These are phyloP conservation scores for Pogonognathellus flavescens DNA, from an alignment of 1,140 invertebrate species.

Conservation along the genomic window DNA sequence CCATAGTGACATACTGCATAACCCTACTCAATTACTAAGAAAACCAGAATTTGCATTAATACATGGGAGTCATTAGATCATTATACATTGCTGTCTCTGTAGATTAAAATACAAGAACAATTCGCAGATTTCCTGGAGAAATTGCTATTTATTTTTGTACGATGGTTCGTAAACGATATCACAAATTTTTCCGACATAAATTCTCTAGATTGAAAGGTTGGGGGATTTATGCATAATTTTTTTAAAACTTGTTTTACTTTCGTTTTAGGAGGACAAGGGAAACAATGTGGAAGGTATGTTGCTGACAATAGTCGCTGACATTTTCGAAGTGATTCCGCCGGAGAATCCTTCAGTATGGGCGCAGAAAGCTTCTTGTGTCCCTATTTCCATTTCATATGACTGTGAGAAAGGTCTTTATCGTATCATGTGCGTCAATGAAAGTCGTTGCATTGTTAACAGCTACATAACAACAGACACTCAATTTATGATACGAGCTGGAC, in stretches of 20 bases:
- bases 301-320: slow-evolving; percentile 19
- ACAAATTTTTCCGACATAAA: not conserved
- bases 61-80: too few relatives aligned
- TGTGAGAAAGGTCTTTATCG: slow-evolving; percentile 5
- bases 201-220: not conserved
- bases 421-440: slow-evolving; percentile 22
- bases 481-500: slow-evolving; percentile 14
- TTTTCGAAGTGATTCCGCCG: slow-evolving; percentile 22
- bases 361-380: slow-evolving; percentile 24
- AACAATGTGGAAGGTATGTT: not conserved
- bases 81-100: too few relatives aligned
- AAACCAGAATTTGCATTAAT: too few relatives aligned
- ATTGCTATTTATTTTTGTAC: too few relatives aligned
- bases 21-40: too few relatives aligned
- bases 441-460: slow-evolving; percentile 1
- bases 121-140: too few relatives aligned
- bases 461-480: slow-evolving; percentile 19
- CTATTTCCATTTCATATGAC: not conserved
- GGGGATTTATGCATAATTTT: not conserved
- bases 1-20: too few relatives aligned
- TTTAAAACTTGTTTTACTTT: not conserved
- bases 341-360: slow-evolving; percentile 17
- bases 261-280: not conserved
- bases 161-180: too few relatives aligned
- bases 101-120: too few relatives aligned